Base-by-base conservation (phyloP, 2,113 vertebrate species). In the Cettia cetti region DNA sequence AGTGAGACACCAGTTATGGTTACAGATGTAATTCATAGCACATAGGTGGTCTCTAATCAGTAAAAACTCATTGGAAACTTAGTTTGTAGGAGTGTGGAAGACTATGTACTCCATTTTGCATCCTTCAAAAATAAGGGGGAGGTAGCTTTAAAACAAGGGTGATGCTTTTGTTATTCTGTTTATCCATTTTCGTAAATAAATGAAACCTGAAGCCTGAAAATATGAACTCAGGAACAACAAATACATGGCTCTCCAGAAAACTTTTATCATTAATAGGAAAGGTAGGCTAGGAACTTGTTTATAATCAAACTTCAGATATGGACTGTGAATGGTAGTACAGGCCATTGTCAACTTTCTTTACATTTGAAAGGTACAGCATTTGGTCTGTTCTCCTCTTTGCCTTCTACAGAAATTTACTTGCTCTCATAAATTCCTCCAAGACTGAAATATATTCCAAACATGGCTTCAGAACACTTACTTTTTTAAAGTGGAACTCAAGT, bases 41-140 rank as follows among this genome's bases (percentile, higher is more conserved):
- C 0, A 1, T 8, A 35, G 7, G 3, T 40, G 28, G 42, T 45
- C 14, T 63, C 9, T 40, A 57, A 75, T 15, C 13, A 23, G 26
- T 53, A 57, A 80, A 82, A 80, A 21, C 13, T 59, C 8, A 31
- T 49, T 53, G 40, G 37, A 75, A 82, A 39, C 10, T 78, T 30
- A 7, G 2, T 68, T 91, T 68, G 6, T 52, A 68, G 19, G 13
- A 22, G 4, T 40, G 20, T 66, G 21, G 40, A 69, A 24, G 68
- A 45, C 2, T 22, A 40, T 54, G 8, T 68, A 10, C 6, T 83
- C 9, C n/a, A 72, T 88, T 90, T 76, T 47, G 5, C 11, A 50
- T 28, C 10, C 27, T 47, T 82, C 28, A 80, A 60, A 57, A 37
- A 31, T 35, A 61, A 39, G 2, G 3, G 4, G 6, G 8, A 76